Conservation (phyloP, 1,140 invertebrate species). For the Drosophila serrata region DNA sequence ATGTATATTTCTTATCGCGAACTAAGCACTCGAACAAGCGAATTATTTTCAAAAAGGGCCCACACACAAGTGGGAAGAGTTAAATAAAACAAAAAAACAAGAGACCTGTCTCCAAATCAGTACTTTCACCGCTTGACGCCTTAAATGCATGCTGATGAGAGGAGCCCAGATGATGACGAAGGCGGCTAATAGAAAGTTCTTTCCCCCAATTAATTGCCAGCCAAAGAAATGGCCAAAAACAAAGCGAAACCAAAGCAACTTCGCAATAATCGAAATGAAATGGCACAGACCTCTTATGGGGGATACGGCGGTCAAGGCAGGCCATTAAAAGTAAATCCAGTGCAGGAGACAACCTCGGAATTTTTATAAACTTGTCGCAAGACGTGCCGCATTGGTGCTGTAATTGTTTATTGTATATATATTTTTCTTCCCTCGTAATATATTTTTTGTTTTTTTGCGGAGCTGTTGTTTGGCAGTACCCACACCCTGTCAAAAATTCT, state of each 20-base stretch:
- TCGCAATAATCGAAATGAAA: slow-evolving; percentile 36
- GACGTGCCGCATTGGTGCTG: slow-evolving; percentile 68
- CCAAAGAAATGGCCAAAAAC: slow-evolving; percentile 70
- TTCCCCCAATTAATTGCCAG: slow-evolving; percentile 71
- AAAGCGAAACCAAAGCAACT: slow-evolving; percentile 43
- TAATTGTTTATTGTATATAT: slow-evolving; percentile 57
- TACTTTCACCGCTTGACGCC: slow-evolving; percentile 72
- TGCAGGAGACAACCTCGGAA: slow-evolving; percentile 68
- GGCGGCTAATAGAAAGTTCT: slow-evolving; percentile 78
- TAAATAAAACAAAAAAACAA: slow-evolving; percentile 25
- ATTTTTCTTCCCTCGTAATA: slow-evolving; percentile 13
- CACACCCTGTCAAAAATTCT: slow-evolving; percentile 74
- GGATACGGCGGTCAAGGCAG: slow-evolving; percentile 60
- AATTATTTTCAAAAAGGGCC: slow-evolving; percentile 35
- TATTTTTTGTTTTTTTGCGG: slow-evolving; percentile 25
- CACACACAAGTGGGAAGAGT: slow-evolving; percentile 35
- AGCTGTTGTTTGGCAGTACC: slow-evolving; percentile 36
- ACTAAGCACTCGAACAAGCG: slow-evolving; percentile 60
- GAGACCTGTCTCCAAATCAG: slow-evolving; percentile 46
- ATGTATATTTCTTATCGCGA: slow-evolving; percentile 44
- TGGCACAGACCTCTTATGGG: slow-evolving; percentile 30
- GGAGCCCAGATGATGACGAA: slow-evolving; percentile 57
- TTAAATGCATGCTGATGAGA: slow-evolving; percentile 79
- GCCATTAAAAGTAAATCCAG: slow-evolving; percentile 81
- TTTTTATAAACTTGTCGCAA: slow-evolving; percentile 72